A percentile compares a stretch with the other conserved stretches of the same genome.
These are phyloP conservation scores for Amiota mariae DNA, from an alignment of 2,888 invertebrate species.

Conservation along the genomic window DNA sequence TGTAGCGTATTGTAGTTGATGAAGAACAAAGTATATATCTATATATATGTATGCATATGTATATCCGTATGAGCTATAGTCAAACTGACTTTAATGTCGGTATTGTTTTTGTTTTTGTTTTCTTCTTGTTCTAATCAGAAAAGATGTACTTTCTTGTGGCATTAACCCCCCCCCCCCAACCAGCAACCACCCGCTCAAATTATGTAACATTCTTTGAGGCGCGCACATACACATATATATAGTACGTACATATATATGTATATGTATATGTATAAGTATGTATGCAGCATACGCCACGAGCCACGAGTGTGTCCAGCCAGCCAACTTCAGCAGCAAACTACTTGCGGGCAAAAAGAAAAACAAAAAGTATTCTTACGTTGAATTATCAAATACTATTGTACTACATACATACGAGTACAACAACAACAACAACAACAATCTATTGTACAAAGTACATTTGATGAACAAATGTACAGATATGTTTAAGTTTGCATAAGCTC, in stretches of 20 bases:
- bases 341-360: constrained; percentile 50
- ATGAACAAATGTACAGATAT: no score
- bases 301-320: constrained; percentile 35
- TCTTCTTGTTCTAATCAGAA: constrained; percentile 8
- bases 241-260: background rate
- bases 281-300: no score
- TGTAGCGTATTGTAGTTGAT: background rate
- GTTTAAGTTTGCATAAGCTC: no score
- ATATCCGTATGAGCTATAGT: background rate
- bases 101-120: constrained; percentile 10
- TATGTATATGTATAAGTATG: no score
- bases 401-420: background rate
- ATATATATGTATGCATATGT: background rate
- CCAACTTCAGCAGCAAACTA: constrained; percentile 45
- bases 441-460: no score
- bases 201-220: background rate
- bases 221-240: background rate
- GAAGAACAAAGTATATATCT: background rate
- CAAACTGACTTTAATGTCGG: constrained; percentile 3
- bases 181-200: background rate
- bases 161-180: background rate
- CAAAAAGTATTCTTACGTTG: constrained; percentile 47
- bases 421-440: no score
- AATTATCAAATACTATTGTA: constrained; percentile 5
- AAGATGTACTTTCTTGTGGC: constrained; percentile 2